These are phyloP conservation scores for Speoplatyrhinus poulsoni DNA, from an alignment of 2,113 vertebrate species.

Conservation along the genomic window DNA sequence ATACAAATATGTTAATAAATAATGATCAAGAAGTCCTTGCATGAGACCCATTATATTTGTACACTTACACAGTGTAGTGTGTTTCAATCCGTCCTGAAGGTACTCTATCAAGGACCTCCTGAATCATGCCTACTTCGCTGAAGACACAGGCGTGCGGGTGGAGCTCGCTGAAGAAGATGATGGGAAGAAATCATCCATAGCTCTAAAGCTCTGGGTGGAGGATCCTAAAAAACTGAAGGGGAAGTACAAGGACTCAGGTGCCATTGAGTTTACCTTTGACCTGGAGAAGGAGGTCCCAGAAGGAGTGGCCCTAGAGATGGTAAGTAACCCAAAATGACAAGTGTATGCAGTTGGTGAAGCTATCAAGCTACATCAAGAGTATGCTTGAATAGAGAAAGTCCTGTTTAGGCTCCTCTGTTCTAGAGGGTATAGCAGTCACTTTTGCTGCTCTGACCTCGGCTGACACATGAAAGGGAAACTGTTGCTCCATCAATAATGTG, in stretches of 20 bases:
- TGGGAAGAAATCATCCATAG: constrained; percentile 90
- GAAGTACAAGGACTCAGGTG: constrained; percentile 97
- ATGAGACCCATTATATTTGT: constrained; percentile 8
- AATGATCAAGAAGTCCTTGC: no score
- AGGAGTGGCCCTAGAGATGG: constrained; percentile 98
- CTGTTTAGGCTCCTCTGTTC: neutral
- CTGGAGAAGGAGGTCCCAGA: constrained; percentile 92
- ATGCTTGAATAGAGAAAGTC: neutral
- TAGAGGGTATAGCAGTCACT: neutral
- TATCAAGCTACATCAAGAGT: neutral
- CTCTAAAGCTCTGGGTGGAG: constrained; percentile 96
- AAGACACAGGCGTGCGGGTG: constrained; percentile 96
- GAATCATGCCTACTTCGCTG: constrained; percentile 97
- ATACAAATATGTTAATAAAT: no score
- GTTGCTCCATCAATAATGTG: neutral
- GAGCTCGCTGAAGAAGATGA: constrained; percentile 98
- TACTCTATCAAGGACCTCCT: constrained; percentile 97
- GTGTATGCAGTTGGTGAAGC: neutral
- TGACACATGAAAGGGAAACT: neutral
- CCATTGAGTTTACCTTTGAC: constrained; percentile 97
- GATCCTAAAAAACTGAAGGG: constrained; percentile 97
- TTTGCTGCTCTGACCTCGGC: constrained; percentile 8
- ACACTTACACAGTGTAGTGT: constrained; percentile 7
- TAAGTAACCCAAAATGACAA: constrained; percentile 55
- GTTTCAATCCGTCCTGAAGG: constrained; percentile 73